A percentile compares a stretch with the other conserved stretches of the same genome.
Conservation (phyloP, 2,113 vertebrate species). For the Erpornis zantholeuca region DNA sequence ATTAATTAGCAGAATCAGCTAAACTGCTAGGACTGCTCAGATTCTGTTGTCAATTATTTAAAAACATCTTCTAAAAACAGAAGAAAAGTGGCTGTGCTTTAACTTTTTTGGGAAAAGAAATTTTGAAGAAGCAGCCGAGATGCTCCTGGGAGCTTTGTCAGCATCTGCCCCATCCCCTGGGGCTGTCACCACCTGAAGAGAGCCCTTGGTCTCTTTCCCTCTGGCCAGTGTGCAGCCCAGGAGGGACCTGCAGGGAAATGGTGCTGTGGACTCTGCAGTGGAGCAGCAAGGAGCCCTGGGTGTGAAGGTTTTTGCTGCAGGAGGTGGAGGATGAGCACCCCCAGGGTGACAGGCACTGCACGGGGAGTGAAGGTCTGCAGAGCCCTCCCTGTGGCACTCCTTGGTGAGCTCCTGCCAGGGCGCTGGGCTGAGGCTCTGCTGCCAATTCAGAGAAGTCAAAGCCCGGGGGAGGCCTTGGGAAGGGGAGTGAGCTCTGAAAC, state of each 20-base stretch:
- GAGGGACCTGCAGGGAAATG: rapidly evolving
- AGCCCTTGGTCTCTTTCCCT: neutral
- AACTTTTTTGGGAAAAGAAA: neutral
- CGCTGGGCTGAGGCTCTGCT: neutral
- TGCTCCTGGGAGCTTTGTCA: rapidly evolving
- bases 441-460: neutral
- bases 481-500: neutral
- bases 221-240: neutral
- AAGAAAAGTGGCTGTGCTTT: neutral
- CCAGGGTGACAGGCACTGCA: neutral
- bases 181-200: rapidly evolving
- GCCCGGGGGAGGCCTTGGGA: neutral
- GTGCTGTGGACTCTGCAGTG: rapidly evolving
- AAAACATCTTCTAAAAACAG: neutral
- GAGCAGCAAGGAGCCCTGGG: neutral
- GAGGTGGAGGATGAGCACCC: neutral
- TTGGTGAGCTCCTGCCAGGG: neutral
- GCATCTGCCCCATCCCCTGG: neutral
- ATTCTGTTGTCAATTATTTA: neutral
- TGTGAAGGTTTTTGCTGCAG: too few relatives aligned
- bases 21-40: neutral
- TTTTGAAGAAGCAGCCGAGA: neutral
- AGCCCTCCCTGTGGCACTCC: neutral
- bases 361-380: neutral
- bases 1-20: neutral